A percentile compares a stretch with the other conserved stretches of the same genome.
These are phyloP conservation scores for Xiphias gladius DNA, from an alignment of 2,113 vertebrate genomes.

Conservation along the genomic window DNA sequence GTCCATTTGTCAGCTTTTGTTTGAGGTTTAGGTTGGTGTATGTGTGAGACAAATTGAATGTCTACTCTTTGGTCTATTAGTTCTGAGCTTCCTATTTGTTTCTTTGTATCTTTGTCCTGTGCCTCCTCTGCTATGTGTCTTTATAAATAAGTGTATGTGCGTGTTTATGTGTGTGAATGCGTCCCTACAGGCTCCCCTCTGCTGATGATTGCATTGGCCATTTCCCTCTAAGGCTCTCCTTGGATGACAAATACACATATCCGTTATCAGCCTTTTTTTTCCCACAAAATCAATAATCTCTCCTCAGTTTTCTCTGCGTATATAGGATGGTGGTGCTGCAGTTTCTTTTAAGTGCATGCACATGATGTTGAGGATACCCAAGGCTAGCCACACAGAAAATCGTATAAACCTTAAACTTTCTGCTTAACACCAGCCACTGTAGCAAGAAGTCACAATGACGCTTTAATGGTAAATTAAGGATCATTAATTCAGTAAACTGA, in stretches of 20 bases:
- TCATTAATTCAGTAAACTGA: background rate
- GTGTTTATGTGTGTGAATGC: slow-evolving; percentile 61
- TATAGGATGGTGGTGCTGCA: slow-evolving; percentile 22
- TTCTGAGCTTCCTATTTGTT: slow-evolving; percentile 37
- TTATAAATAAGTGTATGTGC: slow-evolving; percentile 48
- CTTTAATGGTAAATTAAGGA: slow-evolving; percentile 10
- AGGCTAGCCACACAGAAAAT: background rate
- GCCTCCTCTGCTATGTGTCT: slow-evolving; percentile 43
- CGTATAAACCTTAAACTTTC: background rate
- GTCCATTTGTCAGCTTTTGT: slow-evolving; percentile 40
- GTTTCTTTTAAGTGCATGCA: slow-evolving; percentile 31
- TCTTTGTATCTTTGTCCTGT: slow-evolving; percentile 37
- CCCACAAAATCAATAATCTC: slow-evolving; percentile 76
- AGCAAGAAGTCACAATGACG: background rate
- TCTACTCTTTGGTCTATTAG: slow-evolving; percentile 39
- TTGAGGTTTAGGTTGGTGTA: slow-evolving; percentile 16
- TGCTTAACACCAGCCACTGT: background rate
- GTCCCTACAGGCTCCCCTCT: slow-evolving; percentile 62
- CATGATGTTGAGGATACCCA: slow-evolving; percentile 12
- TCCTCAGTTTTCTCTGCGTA: slow-evolving; percentile 64
- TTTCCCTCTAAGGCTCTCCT: slow-evolving; percentile 68
- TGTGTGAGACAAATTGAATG: slow-evolving; percentile 42
- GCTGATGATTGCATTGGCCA: slow-evolving; percentile 69
- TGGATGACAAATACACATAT: slow-evolving; percentile 78
- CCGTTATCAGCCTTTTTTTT: slow-evolving; percentile 71